Evolutionary conservation across 2,888 invertebrate genomes (phyloP).

Genomic region (Athrips mouffetella): DNA sequence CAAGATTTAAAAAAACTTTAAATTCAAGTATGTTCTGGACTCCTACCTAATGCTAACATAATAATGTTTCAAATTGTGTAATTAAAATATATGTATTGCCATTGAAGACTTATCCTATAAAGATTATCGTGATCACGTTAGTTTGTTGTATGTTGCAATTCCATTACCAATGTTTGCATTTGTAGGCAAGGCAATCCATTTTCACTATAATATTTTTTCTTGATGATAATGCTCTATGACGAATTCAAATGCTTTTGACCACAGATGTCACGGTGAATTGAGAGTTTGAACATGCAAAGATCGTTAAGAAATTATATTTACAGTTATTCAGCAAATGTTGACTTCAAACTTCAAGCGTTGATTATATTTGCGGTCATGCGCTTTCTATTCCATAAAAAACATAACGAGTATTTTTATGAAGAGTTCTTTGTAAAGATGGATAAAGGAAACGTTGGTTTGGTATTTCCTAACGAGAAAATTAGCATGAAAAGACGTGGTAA

Average conservation of each 20-base stretch:
- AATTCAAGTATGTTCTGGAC: too few species aligned
- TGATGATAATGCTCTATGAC: background rate
- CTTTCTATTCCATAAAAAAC: conserved; percentile 9
- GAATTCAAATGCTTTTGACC: conserved; percentile 1
- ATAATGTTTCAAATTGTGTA: too few species aligned
- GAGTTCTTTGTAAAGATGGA: background rate
- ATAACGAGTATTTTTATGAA: conserved; percentile 4
- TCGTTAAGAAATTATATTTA: background rate
- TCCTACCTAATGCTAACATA: too few species aligned
- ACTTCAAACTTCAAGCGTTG: conserved; percentile 1
- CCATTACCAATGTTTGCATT: too few species aligned
- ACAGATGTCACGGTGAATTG: background rate
- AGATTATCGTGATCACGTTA: too few species aligned
- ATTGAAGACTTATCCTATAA: too few species aligned
- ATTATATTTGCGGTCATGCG: background rate
- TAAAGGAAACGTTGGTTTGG: background rate
- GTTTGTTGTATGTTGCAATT: too few species aligned
- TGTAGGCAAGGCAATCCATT: too few species aligned
- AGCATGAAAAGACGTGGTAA: conserved; percentile 6
- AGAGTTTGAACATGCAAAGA: background rate
- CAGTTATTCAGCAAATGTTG: conserved; percentile 11
- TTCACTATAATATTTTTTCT: background rate
- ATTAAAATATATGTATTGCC: too few species aligned
- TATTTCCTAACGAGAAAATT: background rate
- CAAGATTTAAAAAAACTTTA: too few species aligned